Base-by-base conservation (phyloP, 2,113 vertebrate genomes). In the Crypturellus undulatus region DNA sequence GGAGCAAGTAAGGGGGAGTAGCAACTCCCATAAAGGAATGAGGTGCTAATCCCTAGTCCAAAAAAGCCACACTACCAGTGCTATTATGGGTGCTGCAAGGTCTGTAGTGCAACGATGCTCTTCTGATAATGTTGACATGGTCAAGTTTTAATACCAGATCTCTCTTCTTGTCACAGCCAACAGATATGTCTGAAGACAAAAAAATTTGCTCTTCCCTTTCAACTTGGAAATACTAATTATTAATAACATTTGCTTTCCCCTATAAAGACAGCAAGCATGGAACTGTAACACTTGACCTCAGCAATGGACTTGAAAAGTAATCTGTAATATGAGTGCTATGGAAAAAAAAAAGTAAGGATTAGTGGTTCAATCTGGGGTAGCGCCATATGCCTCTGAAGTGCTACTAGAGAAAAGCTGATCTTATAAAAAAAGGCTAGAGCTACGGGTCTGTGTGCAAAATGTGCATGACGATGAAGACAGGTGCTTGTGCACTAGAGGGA, bases 401-500 rank as follows among this genome's bases (percentile, higher is more conserved):
- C 5, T 45, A 3, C 12, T 62, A 58, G 58, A 76, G 52, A 40
- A 84, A 47, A 22, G n/a, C 47, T 64, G 19, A 3, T 75, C 18
- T 10, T 40, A 15, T 7, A 12, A 59, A 12, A 32, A 59, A 60
- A 58, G 6, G 6, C 4, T 62, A 22, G 65, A 86, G 14, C 4
- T 73, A 40, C 34, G 78, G 36, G 62, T 32, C 12, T 12, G 0
- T 24, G 17, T 47, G 42, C 19, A 72, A 54, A 87, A 20, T 18
- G 0, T 3, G 5, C 3, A 0, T 65, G 56, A 3, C 9, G n/a
- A 21, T 17, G 51, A 72, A 6, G 15, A 25, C 4, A 6, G 21
- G 12, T 17, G 20, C 13, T 67, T 30, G 5, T 60, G 30, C 16
- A 24, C 26, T 56, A 60, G 32, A 45, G 24, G 34, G 21, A 79